A percentile compares a stretch with the other conserved stretches of the same genome.
These are phyloP conservation scores for Antrozous pallidus DNA, from an alignment of 2,797 vertebrate genomes.

Conservation along the genomic window DNA sequence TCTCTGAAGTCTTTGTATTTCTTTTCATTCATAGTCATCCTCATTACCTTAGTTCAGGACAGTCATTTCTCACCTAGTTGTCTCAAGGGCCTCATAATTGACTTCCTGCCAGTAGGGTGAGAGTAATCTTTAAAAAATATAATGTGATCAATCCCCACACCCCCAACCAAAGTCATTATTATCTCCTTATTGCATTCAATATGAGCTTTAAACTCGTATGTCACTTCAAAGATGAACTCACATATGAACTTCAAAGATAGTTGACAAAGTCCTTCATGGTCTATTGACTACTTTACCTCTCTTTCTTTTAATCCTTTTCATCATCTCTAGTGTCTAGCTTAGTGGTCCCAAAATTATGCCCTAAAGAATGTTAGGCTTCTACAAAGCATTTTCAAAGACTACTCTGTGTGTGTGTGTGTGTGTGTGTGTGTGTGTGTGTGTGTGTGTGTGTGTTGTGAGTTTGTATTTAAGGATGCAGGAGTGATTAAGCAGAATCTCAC, in stretches of 20 bases:
- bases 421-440: background rate
- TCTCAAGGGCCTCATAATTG: background rate
- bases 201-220: background rate
- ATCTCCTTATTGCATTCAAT: background rate
- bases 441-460: background rate
- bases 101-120: background rate
- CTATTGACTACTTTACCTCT: background rate
- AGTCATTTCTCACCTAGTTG: background rate
- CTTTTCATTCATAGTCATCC: background rate
- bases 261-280: background rate
- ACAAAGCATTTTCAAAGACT: background rate
- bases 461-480: background rate
- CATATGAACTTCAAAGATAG: constrained; percentile 3
- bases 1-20: background rate
- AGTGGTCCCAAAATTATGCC: background rate
- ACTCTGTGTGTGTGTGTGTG: background rate
- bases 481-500: background rate
- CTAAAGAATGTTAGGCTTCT: background rate
- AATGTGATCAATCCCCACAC: background rate
- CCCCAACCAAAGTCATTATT: background rate
- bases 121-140: background rate
- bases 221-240: constrained; percentile 7
- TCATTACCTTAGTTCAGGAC: background rate
- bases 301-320: background rate
- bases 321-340: background rate